Base-by-base conservation (phyloP, 92 coral and sea anemone species). In the Ricordea florida region DNA sequence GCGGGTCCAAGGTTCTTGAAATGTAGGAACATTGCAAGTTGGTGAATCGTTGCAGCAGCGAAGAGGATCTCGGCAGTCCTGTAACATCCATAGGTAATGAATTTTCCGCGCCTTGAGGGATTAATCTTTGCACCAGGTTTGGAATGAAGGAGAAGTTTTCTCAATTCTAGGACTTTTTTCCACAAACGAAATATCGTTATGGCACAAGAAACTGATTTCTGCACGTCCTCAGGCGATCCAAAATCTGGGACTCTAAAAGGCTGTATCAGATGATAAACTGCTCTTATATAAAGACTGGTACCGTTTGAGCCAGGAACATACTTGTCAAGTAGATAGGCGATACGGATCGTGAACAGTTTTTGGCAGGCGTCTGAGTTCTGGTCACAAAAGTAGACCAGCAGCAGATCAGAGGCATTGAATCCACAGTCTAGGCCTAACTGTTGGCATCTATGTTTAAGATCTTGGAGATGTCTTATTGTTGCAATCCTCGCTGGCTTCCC, bases 11-110 rank as follows among this genome's bases (percentile, higher is more conserved):
- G 58, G 0, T 75, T 29, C 0, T 66, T 66, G 52, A 76, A 76
- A 68, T 76, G 89, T 3, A 83, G 23, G 74, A 75, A 68, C 89
- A 75, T 58, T 59, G 82, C 82, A 22, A 82, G 67, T 56, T 74
- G 82, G 23, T 83, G 78, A 18, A 24, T 2, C 6, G 72, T 51
- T 30, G 75, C 72, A 6, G 67, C 66, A 1, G 58, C 56, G 48
- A 81, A 81, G 34, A 71, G 56, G 31, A 81, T 36, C 37, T 81
- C 86, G 4, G 86, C 80, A 0, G 74, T 58, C 36, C 27, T 30
- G 44, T 81, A 81, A 47, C 53, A 72, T 5, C 81, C 87, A 29
- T 52, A 62, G 0, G 81, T 81, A 10, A 62, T 45, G 47, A 72
- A 81, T 2, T 41, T 33, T 5, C 81, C 87, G 20, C 62, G 25